Percentiles rank a stretch among this genome's conserved stretches.
phyloP scores from a whole-genome alignment of 2,797 vertebrate genomes.

The Lagocephalus sceleratus region DNA sequence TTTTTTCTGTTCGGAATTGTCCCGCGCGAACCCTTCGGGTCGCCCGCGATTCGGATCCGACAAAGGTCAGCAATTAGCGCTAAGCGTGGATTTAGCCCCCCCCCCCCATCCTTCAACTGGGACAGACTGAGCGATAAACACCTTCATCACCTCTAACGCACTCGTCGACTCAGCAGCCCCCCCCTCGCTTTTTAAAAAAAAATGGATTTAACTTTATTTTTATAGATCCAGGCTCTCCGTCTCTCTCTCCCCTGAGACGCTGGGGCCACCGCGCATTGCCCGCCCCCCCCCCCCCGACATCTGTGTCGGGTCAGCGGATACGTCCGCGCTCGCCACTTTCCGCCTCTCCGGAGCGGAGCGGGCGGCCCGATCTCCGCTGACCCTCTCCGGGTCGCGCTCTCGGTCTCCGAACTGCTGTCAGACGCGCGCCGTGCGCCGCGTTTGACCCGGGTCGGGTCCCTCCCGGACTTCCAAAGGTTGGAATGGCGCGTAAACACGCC shows the following conservation, averaged over 20 bases:
- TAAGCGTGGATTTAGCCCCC: too few relatives aligned
- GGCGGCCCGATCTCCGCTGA: constrained; percentile 24
- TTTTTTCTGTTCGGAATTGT: constrained; percentile 35
- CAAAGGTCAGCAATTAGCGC: constrained; percentile 67
- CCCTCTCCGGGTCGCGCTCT: constrained; percentile 26
- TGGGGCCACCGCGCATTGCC: constrained; percentile 62
- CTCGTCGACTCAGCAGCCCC: too few relatives aligned
- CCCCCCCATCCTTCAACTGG: too few relatives aligned
- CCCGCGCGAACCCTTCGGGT: constrained; percentile 33
- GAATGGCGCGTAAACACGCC: background rate
- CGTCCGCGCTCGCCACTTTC: constrained; percentile 63
- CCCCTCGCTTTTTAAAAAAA: too few relatives aligned
- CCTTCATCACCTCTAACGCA: too few relatives aligned
- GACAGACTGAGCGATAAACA: too few relatives aligned
- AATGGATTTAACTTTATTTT: too few relatives aligned
- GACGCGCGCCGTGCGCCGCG: constrained; percentile 14
- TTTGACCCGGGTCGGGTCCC: too few relatives aligned
- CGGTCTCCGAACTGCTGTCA: constrained; percentile 32
- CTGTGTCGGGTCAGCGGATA: constrained; percentile 66
- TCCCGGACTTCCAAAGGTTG: constrained; percentile 6
- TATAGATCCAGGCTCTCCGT: constrained; percentile 25
- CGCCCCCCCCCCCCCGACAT: constrained; percentile 66
- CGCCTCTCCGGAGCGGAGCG: constrained; percentile 20
- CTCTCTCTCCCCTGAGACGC: constrained; percentile 61
- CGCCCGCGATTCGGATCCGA: constrained; percentile 46